Conservation (phyloP, 2,888 invertebrate species). For the Rhorus exstirpatorius region DNA sequence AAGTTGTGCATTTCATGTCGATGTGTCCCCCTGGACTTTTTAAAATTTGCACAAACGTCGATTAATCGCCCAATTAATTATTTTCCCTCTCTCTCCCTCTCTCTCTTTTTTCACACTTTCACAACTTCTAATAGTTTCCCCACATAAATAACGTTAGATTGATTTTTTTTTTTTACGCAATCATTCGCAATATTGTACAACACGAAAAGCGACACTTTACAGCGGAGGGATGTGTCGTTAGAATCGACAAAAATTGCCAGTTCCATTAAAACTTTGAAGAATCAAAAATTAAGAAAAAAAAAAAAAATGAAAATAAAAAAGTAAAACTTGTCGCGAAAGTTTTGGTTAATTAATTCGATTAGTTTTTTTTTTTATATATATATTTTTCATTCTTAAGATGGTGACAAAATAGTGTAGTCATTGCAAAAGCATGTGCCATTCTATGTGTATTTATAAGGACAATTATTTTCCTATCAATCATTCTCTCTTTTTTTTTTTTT, state of each 20-base stretch:
- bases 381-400: conserved; percentile 44
- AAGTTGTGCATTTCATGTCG: conserved; percentile 20
- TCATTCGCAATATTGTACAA: conserved; percentile 64
- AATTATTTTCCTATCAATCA: conserved; percentile 35
- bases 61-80: conserved; percentile 49
- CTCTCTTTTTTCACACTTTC: conserved; percentile 46
- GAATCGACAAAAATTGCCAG: conserved; percentile 12
- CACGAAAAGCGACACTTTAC: conserved; percentile 69
- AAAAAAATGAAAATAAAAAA: conserved; percentile 17
- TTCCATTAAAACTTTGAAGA: conserved; percentile 7
- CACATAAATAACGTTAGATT: conserved; percentile 55
- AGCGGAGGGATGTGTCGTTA: conserved; percentile 20
- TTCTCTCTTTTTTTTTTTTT: conserved; percentile 19
- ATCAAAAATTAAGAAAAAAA: conserved; percentile 15
- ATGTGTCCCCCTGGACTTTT: conserved; percentile 42
- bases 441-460: conserved; percentile 64
- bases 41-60: conserved; percentile 60
- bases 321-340: conserved; percentile 14
- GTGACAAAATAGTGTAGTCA: conserved; percentile 69
- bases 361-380: conserved; percentile 34
- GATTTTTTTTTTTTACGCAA: conserved; percentile 44
- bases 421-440: conserved; percentile 73
- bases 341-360: conserved; percentile 55
- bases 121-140: conserved; percentile 23
- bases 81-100: conserved; percentile 36